A percentile compares a stretch with the other conserved stretches of the same genome.
Conservation (phyloP, 2,113 vertebrate genomes). For the Austrofundulus limnaeus region DNA sequence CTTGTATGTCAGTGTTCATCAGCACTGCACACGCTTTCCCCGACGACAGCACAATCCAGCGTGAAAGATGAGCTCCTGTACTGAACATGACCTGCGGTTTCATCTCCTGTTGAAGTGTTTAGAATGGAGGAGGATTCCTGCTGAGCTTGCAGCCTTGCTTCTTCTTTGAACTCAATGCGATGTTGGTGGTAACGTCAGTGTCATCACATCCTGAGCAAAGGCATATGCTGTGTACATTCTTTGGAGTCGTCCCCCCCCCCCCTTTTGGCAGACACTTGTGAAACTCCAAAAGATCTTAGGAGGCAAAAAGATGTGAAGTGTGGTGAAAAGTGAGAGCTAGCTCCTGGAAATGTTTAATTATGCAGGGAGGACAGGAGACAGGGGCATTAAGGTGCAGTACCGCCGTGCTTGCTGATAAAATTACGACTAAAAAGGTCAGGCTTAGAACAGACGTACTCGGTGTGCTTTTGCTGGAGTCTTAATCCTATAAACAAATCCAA, state of each 20-base stretch:
- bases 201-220: constrained; percentile 53
- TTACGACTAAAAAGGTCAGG: constrained; percentile 60
- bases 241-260: too few species aligned
- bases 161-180: constrained; percentile 54
- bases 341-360: constrained; percentile 60
- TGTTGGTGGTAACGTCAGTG: constrained; percentile 60
- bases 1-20: constrained; percentile 49
- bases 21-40: constrained; percentile 26
- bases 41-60: constrained; percentile 59
- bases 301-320: too few species aligned
- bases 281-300: constrained; percentile 57
- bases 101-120: constrained; percentile 55
- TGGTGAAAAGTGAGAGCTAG: constrained; percentile 35
- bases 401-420: constrained; percentile 56
- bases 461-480: constrained; percentile 51
- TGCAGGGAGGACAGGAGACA: constrained; percentile 28
- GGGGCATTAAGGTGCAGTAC: constrained; percentile 25
- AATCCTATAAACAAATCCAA: constrained; percentile 73
- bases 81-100: constrained; percentile 62
- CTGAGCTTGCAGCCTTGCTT: constrained; percentile 56
- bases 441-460: constrained; percentile 45
- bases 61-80: constrained; percentile 60
- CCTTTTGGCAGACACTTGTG: constrained; percentile 52
- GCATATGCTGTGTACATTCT: constrained; percentile 38
- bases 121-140: constrained; percentile 58